Evolutionary conservation across 2,888 invertebrate species (phyloP), one percentile per base, ranked within the genome.

Genomic region (Pollenia amentaria): DNA sequence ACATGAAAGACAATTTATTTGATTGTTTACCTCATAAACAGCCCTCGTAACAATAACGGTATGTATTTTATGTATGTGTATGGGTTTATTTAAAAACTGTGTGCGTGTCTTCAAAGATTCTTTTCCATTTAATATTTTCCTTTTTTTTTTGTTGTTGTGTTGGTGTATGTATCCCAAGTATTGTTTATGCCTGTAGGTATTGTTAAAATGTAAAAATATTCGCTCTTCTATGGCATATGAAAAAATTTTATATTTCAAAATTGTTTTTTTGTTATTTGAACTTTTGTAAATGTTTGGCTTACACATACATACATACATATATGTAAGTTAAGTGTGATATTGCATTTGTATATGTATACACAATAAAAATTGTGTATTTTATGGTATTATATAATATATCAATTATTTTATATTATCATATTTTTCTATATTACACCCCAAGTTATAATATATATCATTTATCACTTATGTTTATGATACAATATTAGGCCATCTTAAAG

Each of bases 71-170:
- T 81, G n/a, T 48, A 46, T 53, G 2, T 38, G 11, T 48, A n/a
- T 67, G 2, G 51, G n/a, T 14, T 11, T 21, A 18, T 62, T 57
- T 60, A 40, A 53, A 38, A 40, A 40, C 53, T 79, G 42, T 51
- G 48, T 60, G 67, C 57, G 67, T 60, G 67, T 73, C 55, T 73
- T 73, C 57, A 72, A 72, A 73, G 18, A 46, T 73, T 42, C 38
- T 55, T 57, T 72, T 46, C 11, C 72, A 64, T 72, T 72, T 55
- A 46, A 46, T 29, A 53, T 29, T 57, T 67, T 44, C n/a, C n/a
- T 53, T 57, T 76, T 64, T 53, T 14, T 6, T 10, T 40, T 18
- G 16, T 12, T 38, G 10, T 29, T 46, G 14, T 44, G 65, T 67
- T 18, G 38, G 2, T 46, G 46, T 48, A 78, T 16, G 57, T 29